Conservation (phyloP, 2,888 invertebrate species). For the Acanthosepion pharaonis region DNA sequence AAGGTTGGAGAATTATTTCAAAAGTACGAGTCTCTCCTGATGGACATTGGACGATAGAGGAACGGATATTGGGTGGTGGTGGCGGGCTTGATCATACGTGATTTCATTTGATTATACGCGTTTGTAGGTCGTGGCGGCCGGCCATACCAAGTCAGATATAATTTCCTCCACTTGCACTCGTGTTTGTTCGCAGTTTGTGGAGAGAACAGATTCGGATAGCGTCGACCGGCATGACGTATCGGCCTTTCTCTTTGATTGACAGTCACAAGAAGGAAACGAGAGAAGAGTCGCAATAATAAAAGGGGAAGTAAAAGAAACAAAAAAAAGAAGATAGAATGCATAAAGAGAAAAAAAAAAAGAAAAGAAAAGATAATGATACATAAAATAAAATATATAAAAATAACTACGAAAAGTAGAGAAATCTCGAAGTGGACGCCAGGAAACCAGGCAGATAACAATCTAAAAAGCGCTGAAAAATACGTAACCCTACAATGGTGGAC, state of each 20-base stretch:
- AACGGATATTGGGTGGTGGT: neutral
- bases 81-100: neutral
- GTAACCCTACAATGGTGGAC: neutral
- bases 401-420: neutral
- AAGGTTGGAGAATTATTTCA: neutral
- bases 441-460: neutral
- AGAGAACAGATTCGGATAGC: neutral
- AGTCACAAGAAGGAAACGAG: neutral
- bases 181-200: neutral
- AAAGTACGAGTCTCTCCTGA: neutral
- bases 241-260: neutral
- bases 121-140: neutral
- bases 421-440: fast-evolving
- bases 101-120: neutral
- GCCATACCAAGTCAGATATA: neutral
- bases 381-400: neutral
- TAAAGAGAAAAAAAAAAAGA: neutral
- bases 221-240: neutral
- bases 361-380: neutral
- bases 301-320: neutral
- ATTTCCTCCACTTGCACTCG: neutral
- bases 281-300: neutral
- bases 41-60: neutral
- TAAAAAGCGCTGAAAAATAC: neutral
- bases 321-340: neutral